Evolutionary conservation across 1,140 invertebrate species (phyloP).

Genomic region (Drosophila littoralis): DNA sequence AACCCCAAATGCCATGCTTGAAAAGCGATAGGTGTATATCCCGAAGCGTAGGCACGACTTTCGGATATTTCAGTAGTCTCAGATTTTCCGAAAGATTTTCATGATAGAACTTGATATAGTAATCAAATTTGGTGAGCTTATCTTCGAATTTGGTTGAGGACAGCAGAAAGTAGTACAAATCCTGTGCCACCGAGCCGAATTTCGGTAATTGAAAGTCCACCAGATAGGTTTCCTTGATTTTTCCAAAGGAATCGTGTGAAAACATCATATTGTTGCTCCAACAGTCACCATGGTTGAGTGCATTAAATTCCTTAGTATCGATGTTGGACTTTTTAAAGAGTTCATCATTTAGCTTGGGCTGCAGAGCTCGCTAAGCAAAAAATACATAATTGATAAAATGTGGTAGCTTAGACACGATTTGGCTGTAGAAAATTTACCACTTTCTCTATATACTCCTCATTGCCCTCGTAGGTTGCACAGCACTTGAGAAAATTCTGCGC

Average conservation of each 20-base stretch:
- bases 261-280: slow-evolving; percentile 87
- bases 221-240: slow-evolving; percentile 74
- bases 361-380: slow-evolving; percentile 30
- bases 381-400: background rate
- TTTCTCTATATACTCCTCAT: slow-evolving; percentile 59
- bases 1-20: slow-evolving; percentile 65
- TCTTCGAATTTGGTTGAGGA: slow-evolving; percentile 71
- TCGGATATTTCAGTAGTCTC: slow-evolving; percentile 62
- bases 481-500: slow-evolving; percentile 42
- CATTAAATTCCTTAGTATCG: slow-evolving; percentile 85
- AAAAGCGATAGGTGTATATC: slow-evolving; percentile 63
- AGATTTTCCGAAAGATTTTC: slow-evolving; percentile 61
- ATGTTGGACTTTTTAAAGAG: slow-evolving; percentile 35
- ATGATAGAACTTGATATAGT: slow-evolving; percentile 72
- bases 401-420: background rate
- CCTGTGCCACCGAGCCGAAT: slow-evolving; percentile 63
- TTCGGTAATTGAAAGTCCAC: slow-evolving; percentile 68
- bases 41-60: slow-evolving; percentile 53
- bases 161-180: slow-evolving; percentile 66
- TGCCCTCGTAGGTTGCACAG: slow-evolving; percentile 42
- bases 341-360: slow-evolving; percentile 30
- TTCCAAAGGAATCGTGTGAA: slow-evolving; percentile 85
- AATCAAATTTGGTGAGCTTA: slow-evolving; percentile 72
- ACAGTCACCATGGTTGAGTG: slow-evolving; percentile 88
- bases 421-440: slow-evolving; percentile 36